A percentile compares a stretch with the other conserved stretches of the same genome.
Evolutionary conservation across 1,140 invertebrate species (phyloP).

Genomic region (Trinorchestia longiramus): DNA sequence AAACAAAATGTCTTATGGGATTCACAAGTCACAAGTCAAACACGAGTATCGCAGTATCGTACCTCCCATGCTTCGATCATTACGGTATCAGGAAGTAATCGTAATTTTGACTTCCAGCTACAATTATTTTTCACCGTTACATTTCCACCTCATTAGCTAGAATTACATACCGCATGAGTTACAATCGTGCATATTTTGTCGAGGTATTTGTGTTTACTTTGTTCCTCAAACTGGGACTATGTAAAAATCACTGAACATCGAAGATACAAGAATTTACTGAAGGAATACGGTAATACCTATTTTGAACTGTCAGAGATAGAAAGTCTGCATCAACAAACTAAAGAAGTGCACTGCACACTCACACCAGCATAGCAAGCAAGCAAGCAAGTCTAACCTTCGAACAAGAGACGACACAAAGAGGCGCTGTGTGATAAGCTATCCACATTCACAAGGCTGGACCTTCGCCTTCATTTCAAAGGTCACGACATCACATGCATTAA

Average conservation of each 20-base stretch:
- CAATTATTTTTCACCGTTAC: too few relatives aligned
- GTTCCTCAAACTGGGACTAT: neutral
- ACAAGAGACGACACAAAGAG: neutral
- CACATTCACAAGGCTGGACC: neutral
- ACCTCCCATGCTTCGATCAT: too few relatives aligned
- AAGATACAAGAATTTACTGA: neutral
- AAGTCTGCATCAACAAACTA: neutral
- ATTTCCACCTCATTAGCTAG: too few relatives aligned
- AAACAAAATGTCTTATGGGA: too few relatives aligned
- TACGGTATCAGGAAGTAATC: neutral
- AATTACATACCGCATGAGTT: neutral
- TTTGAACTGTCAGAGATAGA: neutral
- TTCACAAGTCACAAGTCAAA: too few relatives aligned
- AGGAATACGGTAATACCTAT: neutral
- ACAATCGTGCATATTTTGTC: neutral
- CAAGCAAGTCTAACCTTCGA: neutral
- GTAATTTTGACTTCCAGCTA: neutral
- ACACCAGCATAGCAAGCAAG: neutral
- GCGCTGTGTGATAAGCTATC: neutral
- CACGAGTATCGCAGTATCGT: too few relatives aligned
- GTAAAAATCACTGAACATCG: neutral
- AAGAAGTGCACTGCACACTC: neutral
- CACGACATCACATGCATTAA: neutral
- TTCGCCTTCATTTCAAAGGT: neutral
- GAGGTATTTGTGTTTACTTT: neutral